A percentile compares a stretch with the other conserved stretches of the same genome.
Evolutionary conservation across 2,797 vertebrate genomes (phyloP).

Genomic region (Myoxocephalus aenaeus): DNA sequence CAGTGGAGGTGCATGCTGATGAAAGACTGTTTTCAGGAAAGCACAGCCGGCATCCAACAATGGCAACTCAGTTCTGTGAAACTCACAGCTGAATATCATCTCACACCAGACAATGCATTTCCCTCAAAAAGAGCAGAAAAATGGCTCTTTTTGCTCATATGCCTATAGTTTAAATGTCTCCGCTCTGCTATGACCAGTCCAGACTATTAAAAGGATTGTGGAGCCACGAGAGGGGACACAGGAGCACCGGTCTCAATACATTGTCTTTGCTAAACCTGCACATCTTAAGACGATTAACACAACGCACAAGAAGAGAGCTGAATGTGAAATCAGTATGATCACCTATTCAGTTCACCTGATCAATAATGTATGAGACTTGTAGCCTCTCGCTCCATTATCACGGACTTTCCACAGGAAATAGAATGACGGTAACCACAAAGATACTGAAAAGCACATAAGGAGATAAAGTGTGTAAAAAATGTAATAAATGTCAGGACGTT

Average conservation of each 20-base stretch:
- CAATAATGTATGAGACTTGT: slow-evolving; percentile 61
- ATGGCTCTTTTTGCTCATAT: slow-evolving; percentile 17
- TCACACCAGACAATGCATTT: slow-evolving; percentile 42
- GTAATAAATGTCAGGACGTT: slow-evolving; percentile 26
- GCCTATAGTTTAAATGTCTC: slow-evolving; percentile 16
- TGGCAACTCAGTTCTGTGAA: slow-evolving; percentile 42
- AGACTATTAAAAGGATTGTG: slow-evolving; percentile 15
- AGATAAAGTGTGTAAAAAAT: slow-evolving; percentile 17
- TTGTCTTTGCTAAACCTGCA: slow-evolving; percentile 21
- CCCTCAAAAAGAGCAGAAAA: slow-evolving; percentile 23
- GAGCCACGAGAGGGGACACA: slow-evolving; percentile 7
- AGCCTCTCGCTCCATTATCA: slow-evolving; percentile 60
- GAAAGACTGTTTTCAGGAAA: slow-evolving; percentile 58
- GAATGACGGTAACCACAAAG: slow-evolving; percentile 39
- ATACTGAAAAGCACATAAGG: slow-evolving; percentile 27
- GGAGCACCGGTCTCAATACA: neutral
- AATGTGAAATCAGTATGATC: slow-evolving; percentile 46
- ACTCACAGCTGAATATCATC: slow-evolving; percentile 52
- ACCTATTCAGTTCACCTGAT: slow-evolving; percentile 59
- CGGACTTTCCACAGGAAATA: slow-evolving; percentile 53
- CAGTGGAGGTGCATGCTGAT: slow-evolving; percentile 74
- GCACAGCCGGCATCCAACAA: slow-evolving; percentile 52
- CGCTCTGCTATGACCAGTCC: slow-evolving; percentile 8
- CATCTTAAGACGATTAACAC: slow-evolving; percentile 36
- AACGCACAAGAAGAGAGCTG: slow-evolving; percentile 40